Conservation (phyloP, 2,797 vertebrate species). For the Lithobates sylvaticus region DNA sequence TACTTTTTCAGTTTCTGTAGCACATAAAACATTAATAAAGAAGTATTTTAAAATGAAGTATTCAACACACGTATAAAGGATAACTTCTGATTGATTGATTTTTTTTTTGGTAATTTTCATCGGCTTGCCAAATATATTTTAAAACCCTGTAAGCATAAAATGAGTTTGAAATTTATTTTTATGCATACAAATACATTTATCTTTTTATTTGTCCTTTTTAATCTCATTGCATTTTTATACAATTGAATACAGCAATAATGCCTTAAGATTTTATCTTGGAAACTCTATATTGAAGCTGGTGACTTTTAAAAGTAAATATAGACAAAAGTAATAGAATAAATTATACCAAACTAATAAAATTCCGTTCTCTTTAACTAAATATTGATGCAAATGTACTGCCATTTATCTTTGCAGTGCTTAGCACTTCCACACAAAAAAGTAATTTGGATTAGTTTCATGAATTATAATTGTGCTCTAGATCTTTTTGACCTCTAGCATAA, state of each 20-base stretch:
- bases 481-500: conserved; percentile 48
- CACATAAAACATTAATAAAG: too few species aligned
- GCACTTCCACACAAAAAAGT: conserved; percentile 40
- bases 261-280: not conserved
- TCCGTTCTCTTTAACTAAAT: conserved; percentile 18
- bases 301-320: conserved; percentile 8
- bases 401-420: conserved; percentile 44
- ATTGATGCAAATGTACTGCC: conserved; percentile 22
- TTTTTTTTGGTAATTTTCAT: too few species aligned
- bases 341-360: conserved; percentile 7
- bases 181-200: not conserved
- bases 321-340: conserved; percentile 13
- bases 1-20: too few species aligned
- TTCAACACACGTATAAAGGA: too few species aligned
- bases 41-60: too few species aligned
- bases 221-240: not conserved
- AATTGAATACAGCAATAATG: not conserved
- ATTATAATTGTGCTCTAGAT: conserved; percentile 43
- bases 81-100: too few species aligned
- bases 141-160: not conserved
- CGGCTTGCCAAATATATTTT: too few species aligned
- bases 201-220: not conserved
- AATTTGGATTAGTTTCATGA: conserved; percentile 53
- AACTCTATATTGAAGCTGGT: not conserved
- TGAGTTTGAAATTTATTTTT: not conserved